These are phyloP conservation scores for Neelides sp. DNA, from an alignment of 1,140 invertebrate genomes.

Conservation along the genomic window DNA sequence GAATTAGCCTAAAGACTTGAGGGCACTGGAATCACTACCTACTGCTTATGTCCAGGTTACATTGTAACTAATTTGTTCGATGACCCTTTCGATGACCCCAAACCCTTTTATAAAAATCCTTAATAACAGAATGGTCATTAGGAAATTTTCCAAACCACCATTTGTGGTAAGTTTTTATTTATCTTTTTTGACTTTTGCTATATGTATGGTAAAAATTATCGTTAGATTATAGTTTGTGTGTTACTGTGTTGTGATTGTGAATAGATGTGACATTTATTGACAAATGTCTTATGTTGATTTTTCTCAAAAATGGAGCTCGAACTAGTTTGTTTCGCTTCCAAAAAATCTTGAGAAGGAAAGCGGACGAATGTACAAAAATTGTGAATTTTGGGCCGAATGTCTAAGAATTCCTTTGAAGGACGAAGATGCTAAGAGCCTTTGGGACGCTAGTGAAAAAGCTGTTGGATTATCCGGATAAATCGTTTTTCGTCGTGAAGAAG, in stretches of 20 bases:
- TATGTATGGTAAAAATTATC: neutral
- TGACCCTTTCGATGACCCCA: too few species aligned
- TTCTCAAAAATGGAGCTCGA: constrained; percentile 20
- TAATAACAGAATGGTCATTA: neutral
- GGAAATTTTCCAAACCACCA: neutral
- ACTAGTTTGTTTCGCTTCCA: constrained; percentile 19
- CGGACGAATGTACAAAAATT: constrained; percentile 24
- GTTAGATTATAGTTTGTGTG: neutral
- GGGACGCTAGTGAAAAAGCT: too few species aligned
- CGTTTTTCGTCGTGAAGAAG: too few species aligned
- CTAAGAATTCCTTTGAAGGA: too few species aligned
- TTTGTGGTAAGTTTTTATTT: constrained; percentile 1
- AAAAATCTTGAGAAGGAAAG: constrained; percentile 6
- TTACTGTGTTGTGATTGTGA: neutral
- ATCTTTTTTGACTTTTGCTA: neutral
- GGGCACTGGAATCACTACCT: constrained; percentile 16
- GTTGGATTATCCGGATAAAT: too few species aligned
- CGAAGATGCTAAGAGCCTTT: too few species aligned
- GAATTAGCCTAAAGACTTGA: constrained; percentile 17
- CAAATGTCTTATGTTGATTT: neutral
- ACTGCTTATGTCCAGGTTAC: constrained; percentile 14
- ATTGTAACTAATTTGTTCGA: too few species aligned
- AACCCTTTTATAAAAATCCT: neutral
- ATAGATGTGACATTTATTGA: neutral
- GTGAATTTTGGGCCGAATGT: constrained; percentile 12